A percentile compares a stretch with the other conserved stretches of the same genome.
These are phyloP conservation scores for Galeruca laticollis DNA, from an alignment of 2,888 invertebrate genomes.

Conservation along the genomic window DNA sequence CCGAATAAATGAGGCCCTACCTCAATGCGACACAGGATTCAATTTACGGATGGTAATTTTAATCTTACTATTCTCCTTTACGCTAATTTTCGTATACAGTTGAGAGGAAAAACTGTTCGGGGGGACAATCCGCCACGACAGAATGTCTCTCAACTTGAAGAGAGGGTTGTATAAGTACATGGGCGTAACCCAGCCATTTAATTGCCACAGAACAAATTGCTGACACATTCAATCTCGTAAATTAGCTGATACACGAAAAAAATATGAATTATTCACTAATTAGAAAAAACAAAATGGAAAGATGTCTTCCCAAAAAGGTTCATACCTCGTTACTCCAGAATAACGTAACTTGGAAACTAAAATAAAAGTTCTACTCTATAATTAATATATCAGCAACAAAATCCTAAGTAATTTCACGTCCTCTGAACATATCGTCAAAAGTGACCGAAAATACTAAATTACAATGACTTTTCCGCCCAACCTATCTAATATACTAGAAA, in stretches of 20 bases:
- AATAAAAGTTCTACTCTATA: no score
- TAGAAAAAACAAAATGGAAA: no score
- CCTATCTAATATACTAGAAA: no score
- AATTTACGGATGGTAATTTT: constrained; percentile 43
- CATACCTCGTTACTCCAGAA: no score
- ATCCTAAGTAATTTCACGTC: no score
- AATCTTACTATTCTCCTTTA: constrained; percentile 42
- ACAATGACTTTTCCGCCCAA: no score
- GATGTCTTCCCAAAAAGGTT: no score
- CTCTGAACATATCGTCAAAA: no score
- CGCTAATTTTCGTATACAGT: constrained; percentile 42
- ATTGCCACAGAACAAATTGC: neutral
- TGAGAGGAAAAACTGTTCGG: constrained; percentile 32
- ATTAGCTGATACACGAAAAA: neutral
- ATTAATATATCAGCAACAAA: no score
- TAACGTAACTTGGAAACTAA: no score
- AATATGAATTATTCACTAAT: no score
- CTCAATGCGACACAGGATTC: constrained; percentile 41
- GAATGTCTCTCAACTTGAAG: constrained; percentile 7
- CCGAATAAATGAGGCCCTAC: constrained; percentile 38
- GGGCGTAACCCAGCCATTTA: neutral
- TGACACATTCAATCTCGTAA: neutral
- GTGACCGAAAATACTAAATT: no score
- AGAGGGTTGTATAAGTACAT: constrained; percentile 8
- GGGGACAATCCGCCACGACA: constrained; percentile 13